phyloP scores from a whole-genome alignment of 2,888 invertebrate species.

The Nomada fucata region DNA sequence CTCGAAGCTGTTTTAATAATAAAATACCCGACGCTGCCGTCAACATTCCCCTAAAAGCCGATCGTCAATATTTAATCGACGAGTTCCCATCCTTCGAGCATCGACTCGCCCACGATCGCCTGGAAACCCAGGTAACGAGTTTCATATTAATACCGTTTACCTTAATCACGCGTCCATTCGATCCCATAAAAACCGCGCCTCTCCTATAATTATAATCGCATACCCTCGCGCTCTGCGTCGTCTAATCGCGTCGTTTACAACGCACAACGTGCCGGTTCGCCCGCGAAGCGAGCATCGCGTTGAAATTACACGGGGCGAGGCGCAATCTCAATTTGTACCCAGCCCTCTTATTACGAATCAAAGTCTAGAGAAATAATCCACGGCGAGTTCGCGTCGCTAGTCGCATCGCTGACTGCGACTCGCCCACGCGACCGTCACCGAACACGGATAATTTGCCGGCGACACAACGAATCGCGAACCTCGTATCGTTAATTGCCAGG shows the following conservation, averaged over 20 bases:
- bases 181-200: not conserved
- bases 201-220: not conserved
- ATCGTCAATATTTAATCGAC: not conserved
- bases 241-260: slow-evolving; percentile 8
- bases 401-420: slow-evolving; percentile 9
- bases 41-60: not conserved
- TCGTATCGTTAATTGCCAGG: slow-evolving; percentile 46
- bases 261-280: not conserved
- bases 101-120: not conserved
- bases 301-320: slow-evolving; percentile 25
- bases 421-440: slow-evolving; percentile 24
- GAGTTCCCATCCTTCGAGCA: not conserved
- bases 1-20: not conserved
- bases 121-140: not conserved
- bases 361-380: slow-evolving; percentile 13
- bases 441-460: slow-evolving; percentile 47
- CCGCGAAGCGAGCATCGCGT: not conserved
- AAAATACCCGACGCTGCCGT: not conserved
- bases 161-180: not conserved
- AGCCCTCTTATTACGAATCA: slow-evolving; percentile 36
- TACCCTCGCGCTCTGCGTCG: too few relatives aligned
- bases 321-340: slow-evolving; percentile 29
- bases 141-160: not conserved
- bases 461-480: slow-evolving; percentile 47
- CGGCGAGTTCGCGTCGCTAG: slow-evolving; percentile 3